Conservation (phyloP, 2,797 vertebrate genomes). For the Lutjanus argentimaculatus region DNA sequence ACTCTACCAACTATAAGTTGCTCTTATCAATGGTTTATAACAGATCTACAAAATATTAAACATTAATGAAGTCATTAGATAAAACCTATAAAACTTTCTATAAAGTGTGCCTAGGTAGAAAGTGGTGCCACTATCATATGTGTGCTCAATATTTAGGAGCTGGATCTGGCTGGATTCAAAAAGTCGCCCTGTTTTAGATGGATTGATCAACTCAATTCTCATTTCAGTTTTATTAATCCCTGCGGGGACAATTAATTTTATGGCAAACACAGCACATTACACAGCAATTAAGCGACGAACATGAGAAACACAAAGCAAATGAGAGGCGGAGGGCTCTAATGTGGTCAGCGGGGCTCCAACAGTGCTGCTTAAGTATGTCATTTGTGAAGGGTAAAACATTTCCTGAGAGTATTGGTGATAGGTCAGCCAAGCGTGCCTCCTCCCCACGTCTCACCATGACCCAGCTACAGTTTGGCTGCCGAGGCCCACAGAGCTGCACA, state of each 20-base stretch:
- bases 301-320: slow-evolving; percentile 45
- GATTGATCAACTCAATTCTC: slow-evolving; percentile 23
- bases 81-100: background rate
- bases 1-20: background rate
- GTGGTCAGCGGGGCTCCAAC: slow-evolving; percentile 53
- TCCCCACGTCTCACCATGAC: slow-evolving; percentile 53
- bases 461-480: slow-evolving; percentile 47
- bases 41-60: background rate
- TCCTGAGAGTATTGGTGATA: slow-evolving; percentile 56
- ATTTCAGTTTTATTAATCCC: slow-evolving; percentile 14
- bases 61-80: slow-evolving; percentile 1
- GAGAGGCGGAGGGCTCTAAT: slow-evolving; percentile 27
- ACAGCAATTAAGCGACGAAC: slow-evolving; percentile 44
- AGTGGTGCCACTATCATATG: background rate
- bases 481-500: slow-evolving; percentile 35
- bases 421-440: slow-evolving; percentile 63
- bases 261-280: slow-evolving; percentile 38
- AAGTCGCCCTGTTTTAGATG: background rate
- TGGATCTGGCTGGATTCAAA: background rate
- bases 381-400: slow-evolving; percentile 56
- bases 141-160: background rate
- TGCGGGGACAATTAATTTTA: slow-evolving; percentile 12
- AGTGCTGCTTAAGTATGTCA: slow-evolving; percentile 51
- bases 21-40: background rate
- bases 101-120: background rate